Evolutionary conservation across 2,797 vertebrate species (phyloP).

Genomic region (Malurus splendens): DNA sequence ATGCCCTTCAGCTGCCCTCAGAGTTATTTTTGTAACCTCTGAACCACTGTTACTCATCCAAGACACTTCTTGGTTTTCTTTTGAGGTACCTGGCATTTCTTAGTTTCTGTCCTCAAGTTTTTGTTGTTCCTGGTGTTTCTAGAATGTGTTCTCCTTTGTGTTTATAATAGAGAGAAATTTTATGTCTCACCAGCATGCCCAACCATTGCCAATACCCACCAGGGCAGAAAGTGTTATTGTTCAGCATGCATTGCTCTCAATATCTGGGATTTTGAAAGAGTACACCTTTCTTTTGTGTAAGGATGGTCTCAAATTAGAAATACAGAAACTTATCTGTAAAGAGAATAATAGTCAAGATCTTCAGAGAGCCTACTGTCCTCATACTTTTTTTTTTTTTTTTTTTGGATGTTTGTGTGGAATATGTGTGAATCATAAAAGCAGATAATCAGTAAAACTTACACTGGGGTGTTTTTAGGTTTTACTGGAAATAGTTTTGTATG

Average conservation of each 20-base stretch:
- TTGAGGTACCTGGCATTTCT: background rate
- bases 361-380: background rate
- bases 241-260: background rate
- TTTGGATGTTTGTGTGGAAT: background rate
- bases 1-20: background rate
- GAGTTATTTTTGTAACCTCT: background rate
- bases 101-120: background rate
- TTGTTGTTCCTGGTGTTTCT: background rate
- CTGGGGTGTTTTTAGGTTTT: background rate
- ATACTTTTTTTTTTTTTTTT: background rate
- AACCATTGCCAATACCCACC: background rate
- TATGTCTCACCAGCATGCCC: background rate
- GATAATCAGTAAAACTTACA: background rate
- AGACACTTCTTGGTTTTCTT: background rate
- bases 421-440: background rate
- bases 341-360: background rate
- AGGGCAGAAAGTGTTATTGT: background rate
- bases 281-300: background rate
- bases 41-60: background rate
- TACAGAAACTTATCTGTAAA: background rate
- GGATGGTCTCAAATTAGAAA: background rate
- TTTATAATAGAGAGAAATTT: background rate
- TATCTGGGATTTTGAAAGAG: background rate
- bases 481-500: background rate
- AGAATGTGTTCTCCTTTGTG: background rate